Evolutionary conservation across 2,888 invertebrate genomes (phyloP).

Genomic region (Tiliacea citrago): DNA sequence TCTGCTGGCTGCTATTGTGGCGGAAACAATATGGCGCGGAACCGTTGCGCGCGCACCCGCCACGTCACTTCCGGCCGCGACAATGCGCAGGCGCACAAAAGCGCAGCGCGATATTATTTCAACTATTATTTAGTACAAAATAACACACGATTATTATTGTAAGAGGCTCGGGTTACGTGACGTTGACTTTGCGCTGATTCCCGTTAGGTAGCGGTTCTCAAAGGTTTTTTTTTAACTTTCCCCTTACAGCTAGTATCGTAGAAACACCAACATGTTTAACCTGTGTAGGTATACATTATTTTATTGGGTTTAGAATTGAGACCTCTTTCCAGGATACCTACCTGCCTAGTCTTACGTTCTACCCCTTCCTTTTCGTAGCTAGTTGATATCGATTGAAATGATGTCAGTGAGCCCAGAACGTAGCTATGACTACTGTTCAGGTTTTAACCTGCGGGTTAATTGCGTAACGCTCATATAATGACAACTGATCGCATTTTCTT

Average conservation of each 20-base stretch:
- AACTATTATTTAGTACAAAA: slow-evolving; percentile 79
- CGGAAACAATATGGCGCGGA: slow-evolving; percentile 75
- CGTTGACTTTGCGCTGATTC: slow-evolving; percentile 70
- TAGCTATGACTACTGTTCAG: no score
- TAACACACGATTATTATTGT: slow-evolving; percentile 77
- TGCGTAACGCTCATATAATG: no score
- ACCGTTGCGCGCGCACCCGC: slow-evolving; percentile 75
- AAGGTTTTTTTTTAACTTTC: slow-evolving; percentile 37
- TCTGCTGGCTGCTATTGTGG: slow-evolving; percentile 66
- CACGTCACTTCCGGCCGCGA: slow-evolving; percentile 77
- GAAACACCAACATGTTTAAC: background rate
- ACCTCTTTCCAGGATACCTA: background rate
- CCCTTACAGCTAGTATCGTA: background rate
- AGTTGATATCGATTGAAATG: no score
- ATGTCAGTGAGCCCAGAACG: background rate
- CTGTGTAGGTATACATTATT: background rate
- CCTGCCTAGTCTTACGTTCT: no score
- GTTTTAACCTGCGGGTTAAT: no score
- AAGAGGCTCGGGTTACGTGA: slow-evolving; percentile 79
- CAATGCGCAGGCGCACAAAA: slow-evolving; percentile 83
- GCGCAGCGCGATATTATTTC: slow-evolving; percentile 85
- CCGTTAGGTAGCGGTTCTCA: slow-evolving; percentile 57
- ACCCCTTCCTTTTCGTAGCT: background rate
- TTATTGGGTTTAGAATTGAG: background rate
- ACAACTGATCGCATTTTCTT: no score